Evolutionary conservation across 1,140 invertebrate species (phyloP), one percentile per base, ranked within the genome.

Genomic region (Kradibia gibbosae): DNA sequence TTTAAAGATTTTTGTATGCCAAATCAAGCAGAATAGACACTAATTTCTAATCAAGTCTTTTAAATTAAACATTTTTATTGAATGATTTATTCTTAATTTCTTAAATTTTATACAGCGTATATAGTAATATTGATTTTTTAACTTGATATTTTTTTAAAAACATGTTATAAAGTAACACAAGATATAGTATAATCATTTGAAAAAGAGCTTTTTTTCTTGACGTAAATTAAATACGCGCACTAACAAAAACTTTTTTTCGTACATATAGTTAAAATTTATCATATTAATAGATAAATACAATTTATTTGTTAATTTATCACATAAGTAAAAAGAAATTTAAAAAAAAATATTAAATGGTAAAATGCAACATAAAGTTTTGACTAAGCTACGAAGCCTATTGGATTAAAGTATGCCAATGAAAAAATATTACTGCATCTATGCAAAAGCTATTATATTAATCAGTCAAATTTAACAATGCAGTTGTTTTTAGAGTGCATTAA

Each of bases 21-120:
- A 25, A 25, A 15, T 57, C 25, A 2, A 15, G 25, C 5, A 57
- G 5, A 57, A 57, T 25, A 4, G 39, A 74, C 42, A n/a, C 25
- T 25, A 28, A 77, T 77, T 62, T 62, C 67, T 28, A 22, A 28
- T 67, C 25, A 55, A 50, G 55, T 78, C 67, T 25, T 62, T n/a
- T 28, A 57, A 36, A 67, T 78, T 31, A 60, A 67, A 42, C 67
- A 34, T 25, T 45, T 77, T 25, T 36, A 25, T 20, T 79, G 77
- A 71, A 57, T 78, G 65, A 78, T 78, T 50, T 48, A 79, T 71
- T 71, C 67, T 42, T 78, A n/a, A n/a, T n/a, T n/a, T n/a, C n/a
- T 45, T 67, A 25, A 39, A 1, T 34, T 15, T 74, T 5, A 72
- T 48, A 72, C 36, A 74, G 39, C 28, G 53, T 20, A 36, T 34